Evolutionary conservation across 2,888 invertebrate species (phyloP), one percentile per base, ranked within the genome.

Genomic region (Cephus nigrinus): DNA sequence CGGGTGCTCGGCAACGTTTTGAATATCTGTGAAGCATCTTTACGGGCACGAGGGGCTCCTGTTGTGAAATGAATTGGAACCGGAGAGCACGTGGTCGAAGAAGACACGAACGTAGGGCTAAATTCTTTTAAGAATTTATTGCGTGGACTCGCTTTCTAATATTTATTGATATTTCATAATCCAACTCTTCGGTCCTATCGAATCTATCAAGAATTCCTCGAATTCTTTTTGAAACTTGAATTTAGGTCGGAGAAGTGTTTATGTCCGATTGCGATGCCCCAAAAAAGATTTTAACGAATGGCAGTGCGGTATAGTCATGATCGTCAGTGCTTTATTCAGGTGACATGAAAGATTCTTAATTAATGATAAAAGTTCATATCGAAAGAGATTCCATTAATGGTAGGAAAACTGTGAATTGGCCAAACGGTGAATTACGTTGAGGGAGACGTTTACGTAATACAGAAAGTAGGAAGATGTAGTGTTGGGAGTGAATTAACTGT

Each of bases 381-480:
- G 23, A 55, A 55, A 55, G 55, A 55, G 23, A 55, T 23, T 15
- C 15, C 23, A 4, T 55, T 55, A 23, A 0, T 23, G 23, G 55
- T 9, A 55, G 55, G 23, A 2, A 55, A 55, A 23, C 23, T 9
- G 23, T 23, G 55, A 55, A 23, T 55, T 23, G 55, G 9, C 23
- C 9, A 23, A 55, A 15, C 23, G 23, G 23, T 55, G 55, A 55
- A 23, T 55, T 55, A 55, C 23, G 9, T 55, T 9, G 23, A 55
- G 31, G 73, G 73, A 32, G 68, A 40, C 71, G 15, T 74, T 80
- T 84, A 78, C 78, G 77, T 80, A 84, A 82, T 23, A n/a, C 77
- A 69, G 76, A 79, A 82, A 83, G 68, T 36, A 77, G 79, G 77
- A 82, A 80, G 79, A 83, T 79, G 80, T 76, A 83, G 75, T 55